Base-by-base conservation (phyloP, 2,888 invertebrate genomes). In the Dusona sp. region DNA sequence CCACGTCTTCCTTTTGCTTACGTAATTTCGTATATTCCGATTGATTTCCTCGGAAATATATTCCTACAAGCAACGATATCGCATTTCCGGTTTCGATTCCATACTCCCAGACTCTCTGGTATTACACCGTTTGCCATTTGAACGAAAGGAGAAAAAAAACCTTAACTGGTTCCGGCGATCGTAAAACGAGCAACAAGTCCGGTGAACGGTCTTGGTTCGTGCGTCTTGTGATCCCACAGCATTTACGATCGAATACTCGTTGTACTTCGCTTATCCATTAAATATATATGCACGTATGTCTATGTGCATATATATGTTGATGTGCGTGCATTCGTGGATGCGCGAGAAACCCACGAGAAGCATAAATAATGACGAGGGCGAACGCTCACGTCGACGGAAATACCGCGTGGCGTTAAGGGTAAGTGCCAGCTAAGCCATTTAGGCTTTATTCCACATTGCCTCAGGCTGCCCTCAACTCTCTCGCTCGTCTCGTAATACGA, bases 351-450 rank as follows among this genome's bases (percentile, higher is more conserved):
- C 48, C 45, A 45, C 65, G 67, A 57, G 67, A 67, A 87, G 87
- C 88, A 88, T 87, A 88, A 88, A 89, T 88, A 88, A 87, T 82
- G 81, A 88, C 88, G 85, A 84, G 86, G 84, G 86, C 82, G 85
- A 86, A 88, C 84, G 88, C 80, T 75, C 65, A 54, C 85, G 87
- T 84, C 89, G 89, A 89, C 87, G 88, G 88, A 89, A 89, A 89
- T 89, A 89, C 86, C 86, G 84, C 87, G 80, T 80, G 74, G 84
- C 86, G 78, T 84, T 86, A 80, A 87, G 74, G 81, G 80, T 84
- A 81, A 80, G 83, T 83, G 84, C 54, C 74, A 57, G 61, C 65
- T 45, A 29, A 19, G 54, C 48, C 33, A 54, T 38, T 42, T 51
- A 65, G 13, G 64, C 51, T 25, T 22, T 73, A 7, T 33, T n/a